Conservation (phyloP, 2,797 vertebrate species). For the Myotis daubentonii region DNA sequence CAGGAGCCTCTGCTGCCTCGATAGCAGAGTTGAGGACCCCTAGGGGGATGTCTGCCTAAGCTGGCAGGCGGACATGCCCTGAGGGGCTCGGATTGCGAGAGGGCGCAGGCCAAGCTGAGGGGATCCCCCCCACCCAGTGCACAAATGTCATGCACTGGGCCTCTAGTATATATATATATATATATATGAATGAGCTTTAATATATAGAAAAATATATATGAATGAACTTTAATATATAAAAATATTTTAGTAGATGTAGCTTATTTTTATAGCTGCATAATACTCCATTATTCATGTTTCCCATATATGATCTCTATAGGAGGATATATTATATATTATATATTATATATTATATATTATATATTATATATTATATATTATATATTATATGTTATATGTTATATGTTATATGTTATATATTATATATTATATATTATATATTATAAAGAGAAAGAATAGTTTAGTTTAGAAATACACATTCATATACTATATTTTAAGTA, state of each 20-base stretch:
- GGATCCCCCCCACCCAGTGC: too few species aligned
- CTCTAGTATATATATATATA: not conserved
- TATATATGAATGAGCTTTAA: not conserved
- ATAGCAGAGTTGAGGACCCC: too few species aligned
- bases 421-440: not conserved
- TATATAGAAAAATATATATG: not conserved
- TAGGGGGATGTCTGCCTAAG: too few species aligned
- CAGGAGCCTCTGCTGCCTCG: too few species aligned
- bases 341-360: not conserved
- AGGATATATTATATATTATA: not conserved
- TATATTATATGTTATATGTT: too few species aligned
- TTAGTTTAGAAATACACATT: not conserved
- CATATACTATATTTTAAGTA: not conserved
- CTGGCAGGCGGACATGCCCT: too few species aligned
- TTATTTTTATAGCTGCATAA: not conserved
- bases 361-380: not conserved
- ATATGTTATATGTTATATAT: too few species aligned
- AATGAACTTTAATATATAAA: not conserved
- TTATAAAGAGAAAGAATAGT: not conserved
- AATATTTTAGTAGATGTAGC: not conserved
- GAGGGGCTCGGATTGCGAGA: too few species aligned
- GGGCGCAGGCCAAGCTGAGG: too few species aligned
- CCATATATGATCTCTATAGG: not conserved
- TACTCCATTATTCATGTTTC: not conserved
- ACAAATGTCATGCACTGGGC: too few species aligned